Evolutionary conservation across 2,113 vertebrate species (phyloP).

Genomic region (Mixornis gularis): DNA sequence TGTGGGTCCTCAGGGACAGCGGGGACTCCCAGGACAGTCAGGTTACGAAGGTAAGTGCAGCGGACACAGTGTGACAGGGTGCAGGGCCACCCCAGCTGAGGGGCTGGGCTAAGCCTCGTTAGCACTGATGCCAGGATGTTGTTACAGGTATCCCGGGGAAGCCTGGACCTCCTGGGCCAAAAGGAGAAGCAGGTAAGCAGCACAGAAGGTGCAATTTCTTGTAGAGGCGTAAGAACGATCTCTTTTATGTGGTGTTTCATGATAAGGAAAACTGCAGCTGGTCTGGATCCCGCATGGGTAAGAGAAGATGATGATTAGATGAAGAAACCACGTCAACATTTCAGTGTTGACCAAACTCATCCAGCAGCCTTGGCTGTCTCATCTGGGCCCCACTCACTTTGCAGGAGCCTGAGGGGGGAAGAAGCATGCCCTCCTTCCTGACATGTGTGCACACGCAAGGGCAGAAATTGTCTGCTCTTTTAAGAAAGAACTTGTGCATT

Average conservation of each 20-base stretch:
- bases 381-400: background rate
- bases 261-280: background rate
- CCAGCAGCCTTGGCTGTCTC: background rate
- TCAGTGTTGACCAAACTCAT: background rate
- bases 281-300: background rate
- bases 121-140: background rate
- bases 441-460: background rate
- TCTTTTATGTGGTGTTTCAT: background rate
- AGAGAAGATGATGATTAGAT: background rate
- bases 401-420: background rate
- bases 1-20: conserved; percentile 19
- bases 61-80: background rate
- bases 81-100: background rate
- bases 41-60: conserved; percentile 53
- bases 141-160: conserved; percentile 53
- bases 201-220: background rate
- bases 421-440: background rate
- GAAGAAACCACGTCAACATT: background rate
- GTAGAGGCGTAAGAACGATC: background rate
- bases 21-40: conserved; percentile 26
- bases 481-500: background rate
- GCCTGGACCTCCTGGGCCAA: conserved; percentile 50
- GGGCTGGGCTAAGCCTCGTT: accelerated
- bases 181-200: conserved; percentile 68
- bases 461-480: background rate